These are phyloP conservation scores for Herpailurus yagouaroundi DNA, from an alignment of 2,113 vertebrate species.

Conservation along the genomic window DNA sequence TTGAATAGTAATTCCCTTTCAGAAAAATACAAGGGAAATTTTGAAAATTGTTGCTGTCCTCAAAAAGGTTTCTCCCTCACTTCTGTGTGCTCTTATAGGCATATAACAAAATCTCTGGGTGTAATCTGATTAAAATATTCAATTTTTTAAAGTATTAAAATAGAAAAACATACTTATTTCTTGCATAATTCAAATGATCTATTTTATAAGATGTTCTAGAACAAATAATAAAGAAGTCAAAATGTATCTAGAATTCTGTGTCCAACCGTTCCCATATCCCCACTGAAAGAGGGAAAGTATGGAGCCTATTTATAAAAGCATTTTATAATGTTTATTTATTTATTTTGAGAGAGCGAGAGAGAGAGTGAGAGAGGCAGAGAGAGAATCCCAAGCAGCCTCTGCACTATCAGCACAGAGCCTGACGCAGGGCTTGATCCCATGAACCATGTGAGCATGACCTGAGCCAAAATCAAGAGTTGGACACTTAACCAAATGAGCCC, in stretches of 20 bases:
- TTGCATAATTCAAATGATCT: not conserved
- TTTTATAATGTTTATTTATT: no score
- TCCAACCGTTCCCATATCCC: not conserved
- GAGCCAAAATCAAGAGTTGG: no score
- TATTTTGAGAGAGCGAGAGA: no score
- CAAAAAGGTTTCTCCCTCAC: not conserved
- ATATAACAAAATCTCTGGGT: not conserved
- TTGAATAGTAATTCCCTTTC: not conserved
- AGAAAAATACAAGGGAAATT: not conserved
- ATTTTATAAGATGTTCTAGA: not conserved
- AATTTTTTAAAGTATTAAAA: not conserved
- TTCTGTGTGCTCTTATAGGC: not conserved
- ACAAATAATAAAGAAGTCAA: not conserved
- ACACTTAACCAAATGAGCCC: no score
- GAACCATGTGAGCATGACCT: no score
- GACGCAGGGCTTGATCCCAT: no score
- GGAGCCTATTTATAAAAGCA: not conserved
- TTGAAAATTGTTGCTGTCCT: not conserved
- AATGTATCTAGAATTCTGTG: not conserved
- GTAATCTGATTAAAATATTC: not conserved
- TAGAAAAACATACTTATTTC: not conserved
- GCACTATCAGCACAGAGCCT: no score
- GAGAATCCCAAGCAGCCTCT: no score
- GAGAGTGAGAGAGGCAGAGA: no score
- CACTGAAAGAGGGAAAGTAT: not conserved